Evolutionary conservation across 2,888 invertebrate species (phyloP).

Genomic region (Dicycla oo): DNA sequence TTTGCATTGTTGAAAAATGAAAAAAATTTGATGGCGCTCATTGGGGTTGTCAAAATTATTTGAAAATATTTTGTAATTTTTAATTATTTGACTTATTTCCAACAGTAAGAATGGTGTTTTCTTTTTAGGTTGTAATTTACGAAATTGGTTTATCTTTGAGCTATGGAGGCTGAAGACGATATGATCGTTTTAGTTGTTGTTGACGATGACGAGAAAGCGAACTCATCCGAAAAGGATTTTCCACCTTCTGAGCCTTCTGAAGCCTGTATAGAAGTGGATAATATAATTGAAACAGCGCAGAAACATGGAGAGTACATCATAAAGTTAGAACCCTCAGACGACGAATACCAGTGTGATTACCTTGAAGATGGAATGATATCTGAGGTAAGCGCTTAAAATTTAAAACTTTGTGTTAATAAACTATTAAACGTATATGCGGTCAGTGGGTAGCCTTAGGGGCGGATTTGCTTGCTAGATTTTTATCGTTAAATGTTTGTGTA

Average conservation of each 20-base stretch:
- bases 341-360: conserved; percentile 46
- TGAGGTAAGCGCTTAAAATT: conserved; percentile 26
- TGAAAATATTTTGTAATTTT: conserved; percentile 38
- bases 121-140: conserved; percentile 42
- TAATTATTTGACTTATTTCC: not conserved
- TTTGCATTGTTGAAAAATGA: conserved; percentile 51
- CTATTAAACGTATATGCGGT: too few relatives aligned
- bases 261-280: conserved; percentile 50
- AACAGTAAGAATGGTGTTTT: not conserved
- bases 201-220: conserved; percentile 54
- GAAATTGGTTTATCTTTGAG: conserved; percentile 24
- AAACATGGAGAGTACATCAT: conserved; percentile 70
- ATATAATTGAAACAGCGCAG: conserved; percentile 71
- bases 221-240: conserved; percentile 66
- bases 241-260: conserved; percentile 52
- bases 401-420: not conserved
- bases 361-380: conserved; percentile 49
- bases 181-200: conserved; percentile 69
- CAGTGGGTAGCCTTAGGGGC: too few relatives aligned
- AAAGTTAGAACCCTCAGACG: conserved; percentile 48
- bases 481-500: not conserved
- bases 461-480: conserved; percentile 4
- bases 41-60: conserved; percentile 59
- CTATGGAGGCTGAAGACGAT: conserved; percentile 68
- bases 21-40: conserved; percentile 61